Conservation (phyloP, 2,888 invertebrate species). For the Polymixis lichenea region DNA sequence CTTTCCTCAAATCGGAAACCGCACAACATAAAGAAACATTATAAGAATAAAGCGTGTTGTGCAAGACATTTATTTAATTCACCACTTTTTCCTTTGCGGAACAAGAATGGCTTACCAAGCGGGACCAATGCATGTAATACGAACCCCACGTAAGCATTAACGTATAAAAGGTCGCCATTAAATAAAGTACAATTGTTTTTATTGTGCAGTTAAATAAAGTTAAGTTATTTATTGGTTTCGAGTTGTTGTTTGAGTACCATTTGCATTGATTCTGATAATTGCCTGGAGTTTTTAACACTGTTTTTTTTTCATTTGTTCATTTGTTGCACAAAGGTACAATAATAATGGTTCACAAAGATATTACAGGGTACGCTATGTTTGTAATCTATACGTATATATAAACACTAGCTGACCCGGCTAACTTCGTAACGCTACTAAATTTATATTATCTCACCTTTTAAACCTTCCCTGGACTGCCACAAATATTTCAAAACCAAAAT, state of each 20-base stretch:
- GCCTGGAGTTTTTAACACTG: background rate
- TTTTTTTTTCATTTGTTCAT: background rate
- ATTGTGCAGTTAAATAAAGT: constrained; percentile 56
- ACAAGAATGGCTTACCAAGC: constrained; percentile 48
- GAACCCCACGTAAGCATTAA: constrained; percentile 55
- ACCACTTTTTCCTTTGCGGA: constrained; percentile 38
- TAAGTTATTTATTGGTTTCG: constrained; percentile 46
- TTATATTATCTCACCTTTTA: too few species aligned
- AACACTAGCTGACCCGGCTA: too few species aligned
- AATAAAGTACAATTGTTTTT: constrained; percentile 58
- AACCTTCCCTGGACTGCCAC: too few species aligned
- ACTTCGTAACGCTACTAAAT: too few species aligned
- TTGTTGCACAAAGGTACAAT: too few species aligned
- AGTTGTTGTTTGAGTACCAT: constrained; percentile 44
- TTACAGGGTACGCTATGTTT: too few species aligned
- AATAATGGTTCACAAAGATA: too few species aligned
- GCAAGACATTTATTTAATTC: constrained; percentile 47
- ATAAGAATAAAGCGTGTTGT: constrained; percentile 22
- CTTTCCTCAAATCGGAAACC: constrained; percentile 1
- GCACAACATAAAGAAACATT: constrained; percentile 18
- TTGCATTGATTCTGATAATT: constrained; percentile 50
- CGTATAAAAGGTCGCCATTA: constrained; percentile 50
- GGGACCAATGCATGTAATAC: constrained; percentile 42
- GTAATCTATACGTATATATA: too few species aligned
- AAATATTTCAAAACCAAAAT: too few species aligned